These are phyloP conservation scores for Cryptus armator DNA, from an alignment of 2,888 invertebrate genomes.

Conservation along the genomic window DNA sequence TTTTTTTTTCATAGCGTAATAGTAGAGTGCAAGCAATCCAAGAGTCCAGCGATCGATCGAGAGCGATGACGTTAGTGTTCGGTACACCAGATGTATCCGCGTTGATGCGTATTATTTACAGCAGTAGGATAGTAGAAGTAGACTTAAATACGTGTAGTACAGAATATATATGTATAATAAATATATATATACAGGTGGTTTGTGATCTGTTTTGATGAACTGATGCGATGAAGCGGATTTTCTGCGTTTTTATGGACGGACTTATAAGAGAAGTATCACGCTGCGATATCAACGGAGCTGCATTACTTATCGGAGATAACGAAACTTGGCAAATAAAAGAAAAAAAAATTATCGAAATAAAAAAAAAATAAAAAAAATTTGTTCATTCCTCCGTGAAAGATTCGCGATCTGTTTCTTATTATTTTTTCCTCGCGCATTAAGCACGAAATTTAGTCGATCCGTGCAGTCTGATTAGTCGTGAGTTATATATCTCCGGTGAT, in stretches of 20 bases:
- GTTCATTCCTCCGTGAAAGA: neutral
- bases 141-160: constrained; percentile 68
- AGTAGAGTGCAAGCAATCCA: constrained; percentile 84
- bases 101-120: constrained; percentile 85
- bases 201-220: constrained; percentile 81
- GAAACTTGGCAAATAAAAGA: constrained; percentile 44
- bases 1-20: constrained; percentile 71
- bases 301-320: constrained; percentile 54
- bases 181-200: constrained; percentile 78
- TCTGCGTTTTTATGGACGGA: constrained; percentile 55
- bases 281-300: constrained; percentile 44
- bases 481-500: neutral
- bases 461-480: neutral
- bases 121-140: constrained; percentile 81
- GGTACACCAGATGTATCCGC: constrained; percentile 83
- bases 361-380: neutral
- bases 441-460: neutral
- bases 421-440: neutral
- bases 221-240: constrained; percentile 82
- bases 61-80: constrained; percentile 84
- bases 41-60: constrained; percentile 84
- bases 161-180: constrained; percentile 73
- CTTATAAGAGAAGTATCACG: constrained; percentile 39
- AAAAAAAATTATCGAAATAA: constrained; percentile 13
- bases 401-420: neutral